Base-by-base conservation (phyloP, 1,140 invertebrate genomes). In the Drosophila bocqueti region DNA sequence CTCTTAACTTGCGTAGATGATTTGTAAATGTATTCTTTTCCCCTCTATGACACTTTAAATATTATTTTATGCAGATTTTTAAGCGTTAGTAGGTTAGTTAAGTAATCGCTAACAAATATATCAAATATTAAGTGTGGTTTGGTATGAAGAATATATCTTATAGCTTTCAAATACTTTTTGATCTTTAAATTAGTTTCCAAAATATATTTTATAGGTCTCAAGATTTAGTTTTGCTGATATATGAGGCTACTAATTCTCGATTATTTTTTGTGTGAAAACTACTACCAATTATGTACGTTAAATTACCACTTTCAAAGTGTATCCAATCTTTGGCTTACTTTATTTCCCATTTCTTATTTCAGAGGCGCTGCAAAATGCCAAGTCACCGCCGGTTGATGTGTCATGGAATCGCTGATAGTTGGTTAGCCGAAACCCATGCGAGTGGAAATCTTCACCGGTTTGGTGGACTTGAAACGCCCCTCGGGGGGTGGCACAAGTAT, bases 361-460 rank as follows among this genome's bases (percentile, higher is more conserved):
- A 21, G 11, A 62, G 16, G n/a, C 21, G 9, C 42, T 29, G n/a
- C 15, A 7, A 49, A 49, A 49, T 47, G 42, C 31, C 24, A 46
- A 47, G 42, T 60, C 29, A 31, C 2, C 15, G 38, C 15, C 38
- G 5, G 11, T 5, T 24, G 52, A 86, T 81, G 83, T 79, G 83
- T 86, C 76, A 86, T 79, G 49, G 65, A 64, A 73, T 86, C 65
- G 67, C 57, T 54, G 64, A 61, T 85, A 85, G 78, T 85, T 81
- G 81, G 50, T 67, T 83, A 79, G 72, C 58, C 43, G 47, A 65
- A 6, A 24, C 26, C 42, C 36, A 36, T 15, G 31, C 40, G 0
- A 16, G 18, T 21, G 36, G n/a, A 6, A 15, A 36, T 18, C 6
- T 21, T 36, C 18, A 16, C 18, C 34, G 16, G 31, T 8, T 36